These are phyloP conservation scores for Drosophila ochracea DNA, from an alignment of 2,888 invertebrate species.

Conservation along the genomic window DNA sequence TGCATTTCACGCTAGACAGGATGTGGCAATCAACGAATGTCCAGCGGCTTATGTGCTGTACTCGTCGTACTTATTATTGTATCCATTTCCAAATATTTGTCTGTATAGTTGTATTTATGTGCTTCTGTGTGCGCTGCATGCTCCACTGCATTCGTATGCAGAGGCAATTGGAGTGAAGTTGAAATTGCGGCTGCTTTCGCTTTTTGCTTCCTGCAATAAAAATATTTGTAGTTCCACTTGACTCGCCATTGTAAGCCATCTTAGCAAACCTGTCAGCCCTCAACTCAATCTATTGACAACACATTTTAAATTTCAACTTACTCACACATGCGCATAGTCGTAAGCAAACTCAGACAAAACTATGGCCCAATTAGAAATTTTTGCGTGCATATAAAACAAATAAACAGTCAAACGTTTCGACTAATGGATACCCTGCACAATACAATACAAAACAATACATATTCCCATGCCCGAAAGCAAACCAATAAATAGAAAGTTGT, in stretches of 20 bases:
- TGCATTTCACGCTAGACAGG: constrained; percentile 64
- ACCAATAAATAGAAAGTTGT: not conserved
- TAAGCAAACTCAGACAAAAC: not conserved
- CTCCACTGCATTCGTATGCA: constrained; percentile 43
- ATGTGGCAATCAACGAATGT: constrained; percentile 76
- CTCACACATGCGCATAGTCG: not conserved
- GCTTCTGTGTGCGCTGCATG: constrained; percentile 1
- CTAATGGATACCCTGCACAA: not conserved
- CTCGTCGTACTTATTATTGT: constrained; percentile 40
- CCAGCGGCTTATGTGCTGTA: constrained; percentile 70
- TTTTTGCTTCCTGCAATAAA: constrained; percentile 42
- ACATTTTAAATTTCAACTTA: not conserved
- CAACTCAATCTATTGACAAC: not conserved
- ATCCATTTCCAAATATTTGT: constrained; percentile 41
- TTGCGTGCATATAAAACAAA: not conserved
- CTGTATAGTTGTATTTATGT: not conserved
- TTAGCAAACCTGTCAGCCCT: constrained; percentile 12
- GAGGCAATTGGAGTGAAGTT: constrained; percentile 29
- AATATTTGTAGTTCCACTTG: constrained; percentile 44
- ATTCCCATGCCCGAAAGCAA: not conserved
- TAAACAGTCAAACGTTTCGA: not conserved
- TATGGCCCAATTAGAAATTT: not conserved
- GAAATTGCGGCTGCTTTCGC: constrained; percentile 1
- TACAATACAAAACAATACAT: not conserved
- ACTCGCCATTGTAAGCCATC: constrained; percentile 43